Evolutionary conservation across 1,140 invertebrate species (phyloP).

Genomic region (Gryllus bimaculatus): DNA sequence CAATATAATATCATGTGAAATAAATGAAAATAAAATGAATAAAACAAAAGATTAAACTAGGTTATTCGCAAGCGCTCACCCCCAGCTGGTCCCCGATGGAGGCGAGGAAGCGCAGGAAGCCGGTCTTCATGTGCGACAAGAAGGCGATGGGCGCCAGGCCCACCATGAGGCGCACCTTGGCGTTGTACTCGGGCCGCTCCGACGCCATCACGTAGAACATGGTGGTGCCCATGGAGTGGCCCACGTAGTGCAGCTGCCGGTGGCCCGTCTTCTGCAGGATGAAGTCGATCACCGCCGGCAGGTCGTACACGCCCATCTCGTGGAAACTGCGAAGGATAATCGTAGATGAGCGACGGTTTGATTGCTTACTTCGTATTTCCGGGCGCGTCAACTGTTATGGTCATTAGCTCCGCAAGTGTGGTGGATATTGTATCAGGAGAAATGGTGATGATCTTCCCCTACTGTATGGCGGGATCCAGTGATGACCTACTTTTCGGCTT

Average conservation of each 20-base stretch:
- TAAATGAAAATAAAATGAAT: not conserved
- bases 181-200: slow-evolving; percentile 26
- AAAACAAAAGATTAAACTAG: not conserved
- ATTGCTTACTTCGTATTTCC: too few species aligned
- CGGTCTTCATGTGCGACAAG: slow-evolving; percentile 35
- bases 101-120: slow-evolving; percentile 17
- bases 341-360: too few species aligned
- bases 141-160: slow-evolving; percentile 40
- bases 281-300: slow-evolving; percentile 11
- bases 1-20: not conserved
- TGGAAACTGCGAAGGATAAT: not conserved
- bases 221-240: slow-evolving; percentile 24
- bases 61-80: not conserved
- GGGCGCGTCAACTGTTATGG: too few species aligned
- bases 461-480: too few species aligned
- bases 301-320: slow-evolving; percentile 15
- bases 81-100: not conserved
- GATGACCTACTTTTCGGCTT: too few species aligned
- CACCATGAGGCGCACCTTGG: slow-evolving; percentile 30
- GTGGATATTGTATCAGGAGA: too few species aligned
- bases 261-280: slow-evolving; percentile 12
- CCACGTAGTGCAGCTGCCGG: slow-evolving; percentile 29
- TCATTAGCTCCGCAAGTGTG: too few species aligned
- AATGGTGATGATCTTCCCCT: too few species aligned
- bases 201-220: slow-evolving; percentile 28